Conservation (phyloP, 2,888 invertebrate species). For the Plebejus anna region DNA sequence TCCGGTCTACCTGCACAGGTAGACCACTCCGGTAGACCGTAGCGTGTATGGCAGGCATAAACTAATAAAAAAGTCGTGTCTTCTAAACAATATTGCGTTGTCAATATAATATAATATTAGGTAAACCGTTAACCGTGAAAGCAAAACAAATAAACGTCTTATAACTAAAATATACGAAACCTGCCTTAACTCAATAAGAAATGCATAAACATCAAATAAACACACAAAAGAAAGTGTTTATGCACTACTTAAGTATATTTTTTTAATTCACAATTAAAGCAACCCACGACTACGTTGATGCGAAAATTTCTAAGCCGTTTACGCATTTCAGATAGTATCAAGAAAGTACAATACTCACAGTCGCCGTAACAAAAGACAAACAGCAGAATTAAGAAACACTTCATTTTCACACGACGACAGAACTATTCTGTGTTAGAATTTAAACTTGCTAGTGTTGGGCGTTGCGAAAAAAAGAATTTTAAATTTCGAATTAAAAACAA, state of each 20-base stretch:
- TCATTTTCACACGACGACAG: conserved; percentile 46
- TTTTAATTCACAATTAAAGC: conserved; percentile 16
- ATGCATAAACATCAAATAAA: background rate
- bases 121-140: no score
- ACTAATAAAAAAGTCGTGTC: no score
- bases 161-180: no score
- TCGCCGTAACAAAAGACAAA: conserved; percentile 55
- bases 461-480: background rate
- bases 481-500: background rate
- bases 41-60: no score
- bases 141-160: background rate
- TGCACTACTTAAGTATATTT: conserved; percentile 2
- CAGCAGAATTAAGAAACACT: conserved; percentile 53
- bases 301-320: conserved; percentile 38
- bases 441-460: background rate
- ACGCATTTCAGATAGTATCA: conserved; percentile 38
- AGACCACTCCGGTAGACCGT: no score
- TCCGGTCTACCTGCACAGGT: no score
- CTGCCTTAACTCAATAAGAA: background rate
- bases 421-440: background rate
- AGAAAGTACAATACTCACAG: conserved; percentile 55
- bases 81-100: no score
- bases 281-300: conserved; percentile 31
- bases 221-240: conserved; percentile 20
- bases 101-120: no score